These are phyloP conservation scores for Dusona sp. DNA, from an alignment of 2,888 invertebrate species.

Conservation along the genomic window DNA sequence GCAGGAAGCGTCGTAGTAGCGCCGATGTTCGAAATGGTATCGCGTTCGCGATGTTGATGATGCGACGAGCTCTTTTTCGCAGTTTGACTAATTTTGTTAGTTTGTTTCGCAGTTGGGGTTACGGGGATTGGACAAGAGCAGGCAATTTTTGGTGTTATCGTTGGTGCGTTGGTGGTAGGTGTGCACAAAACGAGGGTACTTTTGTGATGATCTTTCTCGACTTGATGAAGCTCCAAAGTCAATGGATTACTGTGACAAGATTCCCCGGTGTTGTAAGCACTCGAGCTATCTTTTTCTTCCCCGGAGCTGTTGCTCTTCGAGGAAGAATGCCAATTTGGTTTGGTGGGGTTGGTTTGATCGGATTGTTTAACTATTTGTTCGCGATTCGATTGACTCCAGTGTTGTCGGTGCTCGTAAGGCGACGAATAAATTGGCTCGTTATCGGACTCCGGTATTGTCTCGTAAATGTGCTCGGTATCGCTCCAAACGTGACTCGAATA, in stretches of 20 bases:
- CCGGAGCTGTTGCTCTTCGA: slow-evolving; percentile 85
- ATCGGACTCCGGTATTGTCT: slow-evolving; percentile 88
- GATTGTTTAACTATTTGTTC: slow-evolving; percentile 37
- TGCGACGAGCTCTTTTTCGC: slow-evolving; percentile 68
- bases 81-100: slow-evolving; percentile 65
- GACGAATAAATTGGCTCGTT: slow-evolving; percentile 88
- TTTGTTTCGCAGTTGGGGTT: slow-evolving; percentile 61
- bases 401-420: slow-evolving; percentile 86
- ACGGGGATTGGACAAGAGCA: slow-evolving; percentile 76
- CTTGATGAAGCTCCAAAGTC: slow-evolving; percentile 86
- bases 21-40: slow-evolving; percentile 37
- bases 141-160: slow-evolving; percentile 66
- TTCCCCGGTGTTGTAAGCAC: slow-evolving; percentile 91
- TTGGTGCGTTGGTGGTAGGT: slow-evolving; percentile 69
- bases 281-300: slow-evolving; percentile 88
- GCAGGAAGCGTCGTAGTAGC: slow-evolving; percentile 72
- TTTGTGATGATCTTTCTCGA: slow-evolving; percentile 83
- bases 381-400: slow-evolving; percentile 68
- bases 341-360: slow-evolving; percentile 68
- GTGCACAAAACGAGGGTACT: slow-evolving; percentile 81
- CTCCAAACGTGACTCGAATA: slow-evolving; percentile 82
- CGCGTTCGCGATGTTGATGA: slow-evolving; percentile 65
- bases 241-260: slow-evolving; percentile 90
- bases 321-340: slow-evolving; percentile 78
- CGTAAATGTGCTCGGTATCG: slow-evolving; percentile 88